phyloP scores from a whole-genome alignment of 2,797 vertebrate genomes.

The Pangasius macronema region DNA sequence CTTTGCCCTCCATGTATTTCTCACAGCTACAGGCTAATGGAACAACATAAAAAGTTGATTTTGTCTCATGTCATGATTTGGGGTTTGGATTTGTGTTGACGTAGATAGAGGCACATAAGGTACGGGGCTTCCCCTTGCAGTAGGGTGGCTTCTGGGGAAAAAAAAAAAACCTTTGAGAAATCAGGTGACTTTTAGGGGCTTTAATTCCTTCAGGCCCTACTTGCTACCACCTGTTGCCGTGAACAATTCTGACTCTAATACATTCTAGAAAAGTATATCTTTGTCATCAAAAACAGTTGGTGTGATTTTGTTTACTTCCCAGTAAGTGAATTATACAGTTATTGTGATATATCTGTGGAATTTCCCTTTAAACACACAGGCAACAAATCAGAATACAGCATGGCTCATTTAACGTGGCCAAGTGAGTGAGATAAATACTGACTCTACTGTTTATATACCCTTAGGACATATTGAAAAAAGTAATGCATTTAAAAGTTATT shows the following conservation, averaged over 20 bases:
- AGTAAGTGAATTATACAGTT: neutral
- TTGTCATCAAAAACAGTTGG: neutral
- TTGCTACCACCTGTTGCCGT: neutral
- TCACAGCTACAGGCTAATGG: no score
- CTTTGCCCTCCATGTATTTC: neutral
- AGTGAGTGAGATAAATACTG: neutral
- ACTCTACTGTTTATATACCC: constrained; percentile 2
- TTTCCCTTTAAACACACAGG: constrained; percentile 18
- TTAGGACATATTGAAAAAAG: neutral
- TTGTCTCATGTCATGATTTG: constrained; percentile 10
- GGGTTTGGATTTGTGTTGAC: neutral
- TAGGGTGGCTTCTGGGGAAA: neutral
- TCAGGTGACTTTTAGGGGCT: neutral
- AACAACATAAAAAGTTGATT: neutral
- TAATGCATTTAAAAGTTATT: neutral
- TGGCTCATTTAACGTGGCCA: neutral
- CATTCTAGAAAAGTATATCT: neutral
- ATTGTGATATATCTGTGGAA: constrained; percentile 4
- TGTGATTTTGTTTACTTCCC: neutral
- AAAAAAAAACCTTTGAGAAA: neutral
- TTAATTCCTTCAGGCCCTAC: neutral
- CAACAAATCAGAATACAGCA: neutral
- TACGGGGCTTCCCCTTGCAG: neutral
- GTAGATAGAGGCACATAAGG: neutral
- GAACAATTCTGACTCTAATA: neutral